phyloP scores from a whole-genome alignment of 2,797 vertebrate species.

The Chaetophractus vellerosus region DNA sequence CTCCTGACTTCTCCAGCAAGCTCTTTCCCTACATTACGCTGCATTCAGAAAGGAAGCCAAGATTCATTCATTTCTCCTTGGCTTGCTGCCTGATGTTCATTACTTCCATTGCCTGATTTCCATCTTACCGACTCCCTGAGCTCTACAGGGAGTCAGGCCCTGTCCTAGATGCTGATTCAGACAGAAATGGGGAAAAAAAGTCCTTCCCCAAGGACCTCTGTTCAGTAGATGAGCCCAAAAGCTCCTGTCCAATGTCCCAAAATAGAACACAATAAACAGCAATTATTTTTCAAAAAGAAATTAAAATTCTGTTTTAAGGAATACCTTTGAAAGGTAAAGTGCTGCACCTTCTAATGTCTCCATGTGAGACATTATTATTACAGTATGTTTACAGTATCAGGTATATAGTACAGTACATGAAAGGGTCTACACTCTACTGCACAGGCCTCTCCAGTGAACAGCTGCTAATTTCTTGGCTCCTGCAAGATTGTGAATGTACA shows the following conservation, averaged over 20 bases:
- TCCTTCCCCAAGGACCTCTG: too few species aligned
- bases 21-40: background rate
- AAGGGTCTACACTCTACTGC: too few species aligned
- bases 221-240: background rate
- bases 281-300: background rate
- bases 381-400: too few species aligned
- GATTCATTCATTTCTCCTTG: slow-evolving; percentile 73
- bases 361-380: too few species aligned
- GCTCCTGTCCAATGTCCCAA: background rate
- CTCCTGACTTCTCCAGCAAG: background rate
- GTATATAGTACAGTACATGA: too few species aligned
- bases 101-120: slow-evolving; percentile 67
- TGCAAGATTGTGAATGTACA: too few species aligned
- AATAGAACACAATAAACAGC: background rate
- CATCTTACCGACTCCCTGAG: slow-evolving; percentile 37
- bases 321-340: background rate
- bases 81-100: slow-evolving; percentile 73
- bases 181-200: background rate
- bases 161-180: background rate
- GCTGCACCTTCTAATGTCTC: too few species aligned
- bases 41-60: slow-evolving; percentile 62
- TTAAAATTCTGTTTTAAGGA: background rate
- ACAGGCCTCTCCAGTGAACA: too few species aligned
- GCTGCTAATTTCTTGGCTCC: too few species aligned
- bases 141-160: slow-evolving; percentile 39